Percentiles rank a stretch among this genome's conserved stretches.
Conservation (phyloP, 92 coral and sea anemone species). For the Galaxea fascicularis region DNA sequence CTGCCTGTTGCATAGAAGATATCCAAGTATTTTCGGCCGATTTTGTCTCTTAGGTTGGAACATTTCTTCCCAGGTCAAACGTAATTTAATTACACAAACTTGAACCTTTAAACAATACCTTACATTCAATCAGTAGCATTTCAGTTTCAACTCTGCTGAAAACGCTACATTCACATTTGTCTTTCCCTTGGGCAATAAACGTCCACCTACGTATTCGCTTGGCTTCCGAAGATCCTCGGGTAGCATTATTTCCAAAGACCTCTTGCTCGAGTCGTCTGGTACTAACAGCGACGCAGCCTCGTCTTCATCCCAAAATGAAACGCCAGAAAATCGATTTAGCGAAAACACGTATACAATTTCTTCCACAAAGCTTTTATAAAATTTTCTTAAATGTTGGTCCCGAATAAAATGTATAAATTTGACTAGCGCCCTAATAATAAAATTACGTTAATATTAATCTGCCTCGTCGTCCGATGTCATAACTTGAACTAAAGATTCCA, state of each 20-base stretch:
- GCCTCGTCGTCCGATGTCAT: constrained; percentile 76
- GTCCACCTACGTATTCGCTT: too few species aligned
- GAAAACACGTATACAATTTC: constrained; percentile 14
- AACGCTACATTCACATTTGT: too few species aligned
- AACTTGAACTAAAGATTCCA: constrained; percentile 84
- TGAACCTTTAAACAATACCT: too few species aligned
- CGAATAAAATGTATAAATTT: constrained; percentile 19
- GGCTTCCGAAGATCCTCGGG: neutral
- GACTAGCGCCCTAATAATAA: constrained; percentile 23
- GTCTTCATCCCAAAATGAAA: neutral
- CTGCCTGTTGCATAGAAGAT: too few species aligned
- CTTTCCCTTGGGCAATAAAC: too few species aligned
- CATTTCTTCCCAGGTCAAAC: too few species aligned
- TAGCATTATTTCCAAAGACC: neutral
- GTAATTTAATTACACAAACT: too few species aligned
- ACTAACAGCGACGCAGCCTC: too few species aligned
- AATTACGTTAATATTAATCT: neutral
- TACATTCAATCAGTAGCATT: too few species aligned
- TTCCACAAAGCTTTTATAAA: constrained; percentile 33
- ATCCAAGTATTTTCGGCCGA: too few species aligned
- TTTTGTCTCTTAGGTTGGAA: too few species aligned
- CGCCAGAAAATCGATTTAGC: neutral
- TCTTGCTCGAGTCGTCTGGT: neutral
- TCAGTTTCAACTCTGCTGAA: too few species aligned
- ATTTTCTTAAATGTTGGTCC: constrained; percentile 13